Base-by-base conservation (phyloP, 2,888 invertebrate species). In the Stenolophus ochropezus region DNA sequence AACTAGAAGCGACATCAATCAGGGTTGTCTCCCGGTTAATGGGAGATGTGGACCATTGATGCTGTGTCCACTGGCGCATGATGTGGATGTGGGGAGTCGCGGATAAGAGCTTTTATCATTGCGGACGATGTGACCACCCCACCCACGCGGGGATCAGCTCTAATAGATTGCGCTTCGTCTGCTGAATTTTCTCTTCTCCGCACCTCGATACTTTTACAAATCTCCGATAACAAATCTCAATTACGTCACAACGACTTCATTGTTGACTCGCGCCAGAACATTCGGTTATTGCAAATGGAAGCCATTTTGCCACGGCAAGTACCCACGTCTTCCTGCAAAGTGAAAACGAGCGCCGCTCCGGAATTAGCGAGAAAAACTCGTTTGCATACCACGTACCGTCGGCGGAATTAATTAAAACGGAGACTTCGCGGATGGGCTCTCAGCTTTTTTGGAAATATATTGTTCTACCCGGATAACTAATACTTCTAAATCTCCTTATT, bases 11-110 rank as follows among this genome's bases (percentile, higher is more conserved):
- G 87, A 89, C 90, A 90, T 90, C 90, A 90, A 90, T 90, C 90
- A 91, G 89, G 88, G 88, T 90, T 90, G 90, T 90, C 91, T 90
- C 89, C 89, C 89, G 83, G 90, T 89, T 90, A 90, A 90, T 90
- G 90, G 90, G 89, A 89, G 89, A 88, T 89, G 84, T 84, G 85
- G 79, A 71, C 82, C 76, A 82, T 82, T 83, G 61, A 69, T 69
- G 65, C 80, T 81, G 82, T 83, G 77, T 80, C 73, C 47, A 51
- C 58, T 81, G 74, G 58, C 80, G 76, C 77, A 77, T 80, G 81
- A 78, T 83, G 69, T 75, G 74, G 79, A 42, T 42, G 33, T 42
- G 82, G 82, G 53, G 77, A 74, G 53, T 69, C 53, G 71, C 79
- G 79, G 82, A 82, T 82, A 80, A 82, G 82, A 69, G 83, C 79